Evolutionary conservation across 2,797 vertebrate genomes (phyloP).

Genomic region (Diplodus sargus): DNA sequence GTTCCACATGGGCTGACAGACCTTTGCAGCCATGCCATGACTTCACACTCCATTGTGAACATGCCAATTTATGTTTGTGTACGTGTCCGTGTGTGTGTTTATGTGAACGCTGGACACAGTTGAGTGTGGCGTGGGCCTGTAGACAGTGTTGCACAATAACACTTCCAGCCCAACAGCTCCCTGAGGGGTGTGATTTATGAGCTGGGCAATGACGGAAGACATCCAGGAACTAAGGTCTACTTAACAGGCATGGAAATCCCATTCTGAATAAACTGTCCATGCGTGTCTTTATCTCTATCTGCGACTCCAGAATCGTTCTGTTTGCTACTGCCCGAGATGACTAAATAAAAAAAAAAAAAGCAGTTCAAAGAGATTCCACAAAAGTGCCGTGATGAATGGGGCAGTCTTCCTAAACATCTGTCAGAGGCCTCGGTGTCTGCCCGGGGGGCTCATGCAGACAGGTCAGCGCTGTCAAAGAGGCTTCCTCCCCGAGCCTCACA

Average conservation of each 20-base stretch:
- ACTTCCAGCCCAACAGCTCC: constrained; percentile 51
- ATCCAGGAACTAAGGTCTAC: constrained; percentile 48
- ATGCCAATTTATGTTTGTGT: constrained; percentile 47
- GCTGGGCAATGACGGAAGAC: constrained; percentile 53
- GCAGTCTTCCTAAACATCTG: constrained; percentile 76
- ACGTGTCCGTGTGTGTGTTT: constrained; percentile 26
- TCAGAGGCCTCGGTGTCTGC: constrained; percentile 64
- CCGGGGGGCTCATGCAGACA: constrained; percentile 61
- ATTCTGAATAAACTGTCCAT: constrained; percentile 13
- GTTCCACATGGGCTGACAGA: constrained; percentile 52
- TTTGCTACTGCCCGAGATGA: constrained; percentile 6
- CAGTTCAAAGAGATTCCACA: constrained; percentile 77
- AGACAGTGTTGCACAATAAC: constrained; percentile 69
- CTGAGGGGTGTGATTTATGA: constrained; percentile 68
- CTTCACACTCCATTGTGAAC: constrained; percentile 63
- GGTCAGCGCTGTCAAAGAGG: constrained; percentile 69
- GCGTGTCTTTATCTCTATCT: background rate
- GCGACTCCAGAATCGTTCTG: background rate
- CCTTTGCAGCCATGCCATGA: constrained; percentile 60
- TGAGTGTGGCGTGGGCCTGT: constrained; percentile 45
- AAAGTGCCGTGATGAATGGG: constrained; percentile 73
- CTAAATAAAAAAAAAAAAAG: constrained; percentile 35
- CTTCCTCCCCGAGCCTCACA: constrained; percentile 63
- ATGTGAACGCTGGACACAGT: constrained; percentile 50
- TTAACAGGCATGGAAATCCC: constrained; percentile 41